These are phyloP conservation scores for Drosophila paucipuncta DNA, from an alignment of 2,888 invertebrate genomes.

Conservation along the genomic window DNA sequence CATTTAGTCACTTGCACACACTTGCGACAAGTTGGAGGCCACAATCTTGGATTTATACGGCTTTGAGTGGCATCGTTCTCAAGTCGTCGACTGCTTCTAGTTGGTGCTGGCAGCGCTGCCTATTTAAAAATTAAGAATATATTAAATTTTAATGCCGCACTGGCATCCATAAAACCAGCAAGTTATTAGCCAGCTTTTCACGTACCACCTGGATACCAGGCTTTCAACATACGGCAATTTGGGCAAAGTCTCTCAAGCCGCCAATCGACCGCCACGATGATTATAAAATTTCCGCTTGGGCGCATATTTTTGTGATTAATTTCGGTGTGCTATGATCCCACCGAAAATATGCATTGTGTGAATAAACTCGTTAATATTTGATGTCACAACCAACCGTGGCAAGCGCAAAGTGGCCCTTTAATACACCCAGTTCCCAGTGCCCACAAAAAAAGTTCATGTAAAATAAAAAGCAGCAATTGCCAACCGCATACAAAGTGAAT, in stretches of 20 bases:
- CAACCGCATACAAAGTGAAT: slow-evolving; percentile 75
- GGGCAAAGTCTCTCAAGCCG: slow-evolving; percentile 21
- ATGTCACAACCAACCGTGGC: slow-evolving; percentile 35
- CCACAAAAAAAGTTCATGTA: slow-evolving; percentile 18
- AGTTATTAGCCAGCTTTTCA: slow-evolving; percentile 67
- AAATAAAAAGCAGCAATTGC: slow-evolving; percentile 54
- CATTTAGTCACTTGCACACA: slow-evolving; percentile 34
- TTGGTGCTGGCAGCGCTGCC: slow-evolving; percentile 51
- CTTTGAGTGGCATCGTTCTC: slow-evolving; percentile 67
- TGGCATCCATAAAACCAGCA: slow-evolving; percentile 58
- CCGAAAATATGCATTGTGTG: slow-evolving; percentile 41
- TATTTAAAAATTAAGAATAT: slow-evolving; percentile 79
- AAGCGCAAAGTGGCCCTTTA: slow-evolving; percentile 36
- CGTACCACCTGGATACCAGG: slow-evolving; percentile 15
- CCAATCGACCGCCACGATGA: slow-evolving; percentile 67
- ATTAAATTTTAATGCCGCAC: slow-evolving; percentile 67
- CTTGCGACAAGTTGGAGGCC: slow-evolving; percentile 77
- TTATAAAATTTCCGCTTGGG: slow-evolving; percentile 72
- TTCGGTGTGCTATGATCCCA: slow-evolving; percentile 52
- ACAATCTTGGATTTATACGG: slow-evolving; percentile 79
- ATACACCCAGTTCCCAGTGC: slow-evolving; percentile 18
- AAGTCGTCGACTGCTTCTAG: slow-evolving; percentile 46
- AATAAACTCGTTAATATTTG: slow-evolving; percentile 64
- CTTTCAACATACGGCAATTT: slow-evolving; percentile 5
- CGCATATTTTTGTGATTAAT: slow-evolving; percentile 75